Conservation (phyloP, 1,140 invertebrate genomes). For the Zaprionus inermis region DNA sequence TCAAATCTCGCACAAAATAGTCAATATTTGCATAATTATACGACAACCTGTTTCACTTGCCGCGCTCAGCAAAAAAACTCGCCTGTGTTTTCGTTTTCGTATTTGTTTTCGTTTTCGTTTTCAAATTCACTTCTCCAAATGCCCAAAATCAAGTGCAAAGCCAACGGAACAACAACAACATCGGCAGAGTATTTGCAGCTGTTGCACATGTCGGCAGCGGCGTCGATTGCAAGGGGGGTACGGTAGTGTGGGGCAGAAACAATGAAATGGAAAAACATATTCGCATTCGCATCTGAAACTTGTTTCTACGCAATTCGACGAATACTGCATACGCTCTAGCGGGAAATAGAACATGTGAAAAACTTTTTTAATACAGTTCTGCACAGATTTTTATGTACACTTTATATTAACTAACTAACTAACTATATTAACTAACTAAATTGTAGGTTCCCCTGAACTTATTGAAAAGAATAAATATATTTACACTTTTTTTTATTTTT, state of each 20-base stretch:
- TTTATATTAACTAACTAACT: no score
- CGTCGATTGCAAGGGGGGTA: background rate
- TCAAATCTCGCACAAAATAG: background rate
- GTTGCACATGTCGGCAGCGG: slow-evolving; percentile 41
- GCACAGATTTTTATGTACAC: no score
- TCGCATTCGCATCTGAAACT: background rate
- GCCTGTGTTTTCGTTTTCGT: slow-evolving; percentile 4
- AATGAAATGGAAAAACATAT: background rate
- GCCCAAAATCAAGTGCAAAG: slow-evolving; percentile 61
- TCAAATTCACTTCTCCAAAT: no score
- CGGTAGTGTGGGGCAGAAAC: background rate
- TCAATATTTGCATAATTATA: slow-evolving; percentile 17
- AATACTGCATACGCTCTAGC: no score
- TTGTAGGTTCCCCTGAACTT: no score
- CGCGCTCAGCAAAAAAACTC: background rate
- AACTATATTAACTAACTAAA: no score
- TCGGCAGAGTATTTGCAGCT: slow-evolving; percentile 19
- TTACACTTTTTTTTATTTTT: no score
- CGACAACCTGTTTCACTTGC: slow-evolving; percentile 23
- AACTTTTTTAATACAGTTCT: no score
- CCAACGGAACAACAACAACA: slow-evolving; percentile 18
- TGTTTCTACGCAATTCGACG: background rate
- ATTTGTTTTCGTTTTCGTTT: slow-evolving; percentile 33
- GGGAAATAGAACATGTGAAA: no score
- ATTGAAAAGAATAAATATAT: no score